Percentiles rank a stretch among this genome's conserved stretches.
These are phyloP conservation scores for Chrosomus eos DNA, from an alignment of 2,797 vertebrate genomes.

Conservation along the genomic window DNA sequence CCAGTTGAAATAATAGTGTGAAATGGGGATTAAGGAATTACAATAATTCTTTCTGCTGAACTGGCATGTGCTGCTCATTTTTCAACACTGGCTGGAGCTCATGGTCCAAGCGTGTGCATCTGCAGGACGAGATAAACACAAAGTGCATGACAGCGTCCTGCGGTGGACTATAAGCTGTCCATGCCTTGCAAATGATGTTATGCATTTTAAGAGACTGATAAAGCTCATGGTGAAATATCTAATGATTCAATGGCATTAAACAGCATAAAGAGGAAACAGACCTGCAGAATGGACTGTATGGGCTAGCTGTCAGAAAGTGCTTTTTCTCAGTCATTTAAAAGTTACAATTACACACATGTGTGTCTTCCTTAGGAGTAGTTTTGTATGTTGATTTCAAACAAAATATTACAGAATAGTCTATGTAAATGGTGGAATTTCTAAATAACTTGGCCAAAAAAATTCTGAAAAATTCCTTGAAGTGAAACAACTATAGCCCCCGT, in stretches of 20 bases:
- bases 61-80: not conserved
- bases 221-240: not conserved
- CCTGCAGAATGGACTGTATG: not conserved
- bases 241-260: not conserved
- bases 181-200: slow-evolving; percentile 27
- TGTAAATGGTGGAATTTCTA: not conserved
- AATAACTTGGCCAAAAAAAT: no score
- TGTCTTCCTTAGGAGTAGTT: not conserved
- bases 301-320: not conserved
- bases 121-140: slow-evolving; percentile 21
- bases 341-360: not conserved
- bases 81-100: not conserved
- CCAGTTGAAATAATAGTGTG: not conserved
- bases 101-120: not conserved
- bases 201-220: slow-evolving; percentile 18
- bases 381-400: not conserved
- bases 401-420: not conserved
- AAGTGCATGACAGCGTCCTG: not conserved
- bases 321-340: not conserved
- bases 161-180: not conserved
- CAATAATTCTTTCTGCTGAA: slow-evolving; percentile 21
- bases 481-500: no score
- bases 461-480: no score
- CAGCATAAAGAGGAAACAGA: not conserved
- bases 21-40: slow-evolving; percentile 35